A percentile compares a stretch with the other conserved stretches of the same genome.
Conservation (phyloP, 1,140 invertebrate genomes). For the Drosophila orena region DNA sequence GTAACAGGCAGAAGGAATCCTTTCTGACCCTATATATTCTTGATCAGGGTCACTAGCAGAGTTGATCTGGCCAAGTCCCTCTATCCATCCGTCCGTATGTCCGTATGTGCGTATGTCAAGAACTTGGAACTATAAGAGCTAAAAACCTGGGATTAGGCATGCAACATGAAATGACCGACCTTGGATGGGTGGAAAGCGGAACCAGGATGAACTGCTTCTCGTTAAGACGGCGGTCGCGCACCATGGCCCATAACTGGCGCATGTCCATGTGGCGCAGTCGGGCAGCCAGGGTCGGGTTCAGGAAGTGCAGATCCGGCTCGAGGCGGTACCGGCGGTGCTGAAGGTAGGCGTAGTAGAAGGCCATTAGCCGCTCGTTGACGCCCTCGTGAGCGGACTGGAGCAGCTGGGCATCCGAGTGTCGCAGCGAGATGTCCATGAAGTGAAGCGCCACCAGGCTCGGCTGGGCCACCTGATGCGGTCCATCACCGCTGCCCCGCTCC, state of each 20-base stretch:
- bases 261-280: constrained; percentile 2
- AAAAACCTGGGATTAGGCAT: too few species aligned
- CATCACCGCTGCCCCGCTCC: constrained; percentile 1
- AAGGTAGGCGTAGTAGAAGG: constrained; percentile 39
- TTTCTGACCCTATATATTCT: too few species aligned
- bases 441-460: not conserved
- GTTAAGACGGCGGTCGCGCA: constrained; percentile 7
- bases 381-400: constrained; percentile 10
- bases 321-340: constrained; percentile 26
- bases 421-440: constrained; percentile 24
- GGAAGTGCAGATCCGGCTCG: constrained; percentile 22
- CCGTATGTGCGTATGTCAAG: too few species aligned
- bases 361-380: constrained; percentile 40
- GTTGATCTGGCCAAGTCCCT: too few species aligned
- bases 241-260: not conserved
- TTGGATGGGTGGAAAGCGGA: constrained; percentile 17
- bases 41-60: too few species aligned
- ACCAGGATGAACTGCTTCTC: constrained; percentile 37
- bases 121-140: too few species aligned
- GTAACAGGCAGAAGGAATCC: too few species aligned
- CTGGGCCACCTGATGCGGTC: not conserved
- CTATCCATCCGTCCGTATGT: too few species aligned
- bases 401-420: constrained; percentile 34
- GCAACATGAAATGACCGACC: not conserved
- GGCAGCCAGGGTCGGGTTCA: constrained; percentile 10